Conservation (phyloP, 2,797 vertebrate species). For the Xiphophorus birchmanni region DNA sequence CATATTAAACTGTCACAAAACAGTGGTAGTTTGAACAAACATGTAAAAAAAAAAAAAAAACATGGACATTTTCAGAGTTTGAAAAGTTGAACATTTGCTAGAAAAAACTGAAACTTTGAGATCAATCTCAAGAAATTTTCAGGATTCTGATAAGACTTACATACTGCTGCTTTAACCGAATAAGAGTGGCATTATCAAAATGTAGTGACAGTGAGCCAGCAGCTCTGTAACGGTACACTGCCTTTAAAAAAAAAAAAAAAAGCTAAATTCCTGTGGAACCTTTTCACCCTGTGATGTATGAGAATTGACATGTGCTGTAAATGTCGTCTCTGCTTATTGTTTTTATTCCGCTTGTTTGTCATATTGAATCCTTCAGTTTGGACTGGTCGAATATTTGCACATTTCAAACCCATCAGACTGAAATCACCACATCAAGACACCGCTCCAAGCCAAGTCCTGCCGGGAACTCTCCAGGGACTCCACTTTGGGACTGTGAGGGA, state of each 20-base stretch:
- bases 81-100: no score
- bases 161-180: neutral
- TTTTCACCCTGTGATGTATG: neutral
- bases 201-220: neutral
- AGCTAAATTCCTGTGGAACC: neutral
- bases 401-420: slow-evolving; percentile 15
- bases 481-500: slow-evolving; percentile 28
- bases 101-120: no score
- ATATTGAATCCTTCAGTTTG: neutral
- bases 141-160: no score
- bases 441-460: slow-evolving; percentile 15
- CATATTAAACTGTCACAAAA: no score
- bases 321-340: neutral
- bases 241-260: neutral
- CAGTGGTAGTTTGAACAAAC: no score
- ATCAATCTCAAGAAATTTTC: no score
- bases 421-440: slow-evolving; percentile 23
- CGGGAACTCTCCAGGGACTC: slow-evolving; percentile 28
- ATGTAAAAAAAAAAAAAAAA: no score
- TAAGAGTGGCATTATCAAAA: neutral
- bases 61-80: no score
- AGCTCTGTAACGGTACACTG: neutral
- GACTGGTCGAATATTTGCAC: slow-evolving; percentile 7
- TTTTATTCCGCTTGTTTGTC: neutral
- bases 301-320: neutral